Evolutionary conservation across 2,888 invertebrate genomes (phyloP), one percentile per base, ranked within the genome.

Genomic region (Spialia ferax): DNA sequence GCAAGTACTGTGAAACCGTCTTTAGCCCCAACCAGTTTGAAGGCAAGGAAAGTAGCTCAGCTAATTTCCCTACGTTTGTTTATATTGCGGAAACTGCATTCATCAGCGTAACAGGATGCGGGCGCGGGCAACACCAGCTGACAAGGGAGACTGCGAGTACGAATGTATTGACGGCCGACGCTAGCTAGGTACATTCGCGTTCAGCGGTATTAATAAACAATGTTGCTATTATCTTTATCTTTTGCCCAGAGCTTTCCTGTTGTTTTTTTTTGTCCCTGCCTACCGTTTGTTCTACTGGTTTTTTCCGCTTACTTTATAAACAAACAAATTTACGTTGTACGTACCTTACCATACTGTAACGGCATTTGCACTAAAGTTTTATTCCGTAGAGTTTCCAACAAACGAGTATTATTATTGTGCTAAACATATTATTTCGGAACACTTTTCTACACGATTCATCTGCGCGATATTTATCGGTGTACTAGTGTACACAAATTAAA

Each of bases 401-500:
- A 35, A 35, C 10, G 8, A 35, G 35, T 35, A 35, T 35, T 26
- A 4, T 26, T 26, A 32, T 32, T 7, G n/a, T 13, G 3, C 13
- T 13, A 13, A 35, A 45, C 18, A 50, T 45, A 5, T 50, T 23
- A 50, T 23, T 13, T 50, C 13, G 7, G 7, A 23, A 23, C 7
- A 50, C 7, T 50, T 23, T 50, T 50, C 20, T 50, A 50, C 23
- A 20, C 50, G 23, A 23, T 22, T 50, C 50, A 23, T 50, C n/a
- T 10, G 8, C 18, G 2, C 18, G 10, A 10, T 45, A 45, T 18
- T 45, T 15, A 45, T 45, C 45, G 8, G 45, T 18, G 45, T 50
- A 13, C 50, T 13, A n/a, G 26, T 7, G 29, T 48, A 57, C 86
- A 85, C 87, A 86, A 87, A 88, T 87, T 88, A 90, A 89, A 87